Conservation (phyloP, 2,888 invertebrate species). For the Lingula anatina region DNA sequence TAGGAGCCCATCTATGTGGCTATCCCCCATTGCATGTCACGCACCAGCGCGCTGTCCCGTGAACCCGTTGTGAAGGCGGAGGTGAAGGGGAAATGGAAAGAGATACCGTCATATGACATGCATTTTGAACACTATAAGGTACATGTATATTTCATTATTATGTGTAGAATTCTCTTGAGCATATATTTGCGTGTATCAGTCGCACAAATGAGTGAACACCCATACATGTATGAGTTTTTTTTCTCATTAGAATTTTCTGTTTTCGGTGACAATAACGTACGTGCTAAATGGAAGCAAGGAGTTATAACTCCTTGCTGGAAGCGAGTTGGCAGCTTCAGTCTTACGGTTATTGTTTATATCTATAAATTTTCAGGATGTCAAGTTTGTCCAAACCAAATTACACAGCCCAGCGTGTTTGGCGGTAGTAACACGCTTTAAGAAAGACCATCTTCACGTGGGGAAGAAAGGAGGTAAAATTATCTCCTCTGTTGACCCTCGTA, state of each 20-base stretch:
- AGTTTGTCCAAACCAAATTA: slow-evolving; percentile 38
- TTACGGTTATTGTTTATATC: too few species aligned
- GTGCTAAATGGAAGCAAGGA: too few species aligned
- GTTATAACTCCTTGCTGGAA: too few species aligned
- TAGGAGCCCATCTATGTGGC: slow-evolving; percentile 31
- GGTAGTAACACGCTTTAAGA: slow-evolving; percentile 37
- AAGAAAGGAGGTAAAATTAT: slow-evolving; percentile 26
- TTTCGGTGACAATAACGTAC: too few species aligned
- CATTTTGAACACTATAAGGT: slow-evolving; percentile 38
- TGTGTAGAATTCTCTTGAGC: too few species aligned
- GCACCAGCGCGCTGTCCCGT: slow-evolving; percentile 22
- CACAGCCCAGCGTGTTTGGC: slow-evolving; percentile 22
- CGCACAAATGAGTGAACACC: too few species aligned
- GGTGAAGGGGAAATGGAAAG: slow-evolving; percentile 29
- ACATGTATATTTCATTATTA: neutral
- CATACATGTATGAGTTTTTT: too few species aligned
- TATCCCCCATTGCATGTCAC: slow-evolving; percentile 30
- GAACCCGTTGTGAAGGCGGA: slow-evolving; percentile 40
- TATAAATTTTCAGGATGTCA: slow-evolving; percentile 42
- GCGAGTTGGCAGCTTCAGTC: too few species aligned
- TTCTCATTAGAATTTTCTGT: too few species aligned
- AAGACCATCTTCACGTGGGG: slow-evolving; percentile 34
- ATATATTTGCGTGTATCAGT: too few species aligned
- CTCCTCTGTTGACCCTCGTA: slow-evolving; percentile 39
- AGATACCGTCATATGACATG: slow-evolving; percentile 31